Percentiles rank a stretch among this genome's conserved stretches.
phyloP scores from a whole-genome alignment of 2,797 vertebrate species.

The Poecilia picta region DNA sequence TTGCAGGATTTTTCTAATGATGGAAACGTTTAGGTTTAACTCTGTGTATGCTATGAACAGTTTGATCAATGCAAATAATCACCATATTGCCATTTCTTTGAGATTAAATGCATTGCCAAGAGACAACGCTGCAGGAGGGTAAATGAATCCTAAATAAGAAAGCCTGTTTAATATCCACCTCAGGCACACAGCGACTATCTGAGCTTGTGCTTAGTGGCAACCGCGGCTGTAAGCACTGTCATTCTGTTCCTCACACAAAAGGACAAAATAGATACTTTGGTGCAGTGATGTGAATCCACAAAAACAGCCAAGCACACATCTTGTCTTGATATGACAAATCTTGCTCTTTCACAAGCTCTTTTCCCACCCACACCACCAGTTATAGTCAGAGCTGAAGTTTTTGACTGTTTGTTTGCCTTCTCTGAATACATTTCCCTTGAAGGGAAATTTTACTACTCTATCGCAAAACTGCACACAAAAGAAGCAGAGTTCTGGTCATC shows the following conservation, averaged over 20 bases:
- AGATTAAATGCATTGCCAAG: conserved; percentile 39
- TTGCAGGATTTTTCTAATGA: conserved; percentile 21
- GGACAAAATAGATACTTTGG: conserved; percentile 53
- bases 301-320: conserved; percentile 30
- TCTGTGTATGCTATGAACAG: conserved; percentile 26
- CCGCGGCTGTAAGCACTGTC: conserved; percentile 42
- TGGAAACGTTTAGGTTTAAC: conserved; percentile 35
- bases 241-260: conserved; percentile 50
- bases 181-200: conserved; percentile 47
- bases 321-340: conserved; percentile 36
- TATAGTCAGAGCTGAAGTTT: conserved; percentile 29
- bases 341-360: conserved; percentile 5
- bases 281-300: conserved; percentile 47
- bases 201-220: conserved; percentile 37
- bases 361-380: conserved; percentile 10
- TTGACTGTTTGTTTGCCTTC: not conserved
- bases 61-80: conserved; percentile 41
- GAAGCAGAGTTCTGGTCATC: conserved; percentile 1
- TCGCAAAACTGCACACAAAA: not conserved
- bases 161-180: conserved; percentile 64
- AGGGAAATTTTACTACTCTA: not conserved
- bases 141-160: conserved; percentile 60
- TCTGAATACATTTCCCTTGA: not conserved
- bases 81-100: conserved; percentile 21
- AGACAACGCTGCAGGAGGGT: conserved; percentile 54